phyloP scores from a whole-genome alignment of 2,797 vertebrate species.

The Sebastes wilsoni region DNA sequence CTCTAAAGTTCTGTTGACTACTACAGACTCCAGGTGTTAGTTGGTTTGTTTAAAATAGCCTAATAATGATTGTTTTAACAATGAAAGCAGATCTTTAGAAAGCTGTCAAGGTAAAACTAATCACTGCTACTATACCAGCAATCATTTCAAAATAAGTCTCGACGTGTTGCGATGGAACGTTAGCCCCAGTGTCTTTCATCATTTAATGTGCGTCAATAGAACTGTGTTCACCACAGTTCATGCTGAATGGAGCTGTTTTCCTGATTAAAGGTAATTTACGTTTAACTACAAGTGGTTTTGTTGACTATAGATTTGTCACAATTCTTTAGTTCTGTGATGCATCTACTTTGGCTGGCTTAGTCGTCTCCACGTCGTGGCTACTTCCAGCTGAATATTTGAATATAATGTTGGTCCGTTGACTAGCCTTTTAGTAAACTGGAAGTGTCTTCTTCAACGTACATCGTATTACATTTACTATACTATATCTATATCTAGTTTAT shows the following conservation, averaged over 20 bases:
- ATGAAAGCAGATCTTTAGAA: conserved; percentile 1
- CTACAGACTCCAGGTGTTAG: neutral
- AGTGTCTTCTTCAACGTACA: neutral
- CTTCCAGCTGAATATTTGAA: neutral
- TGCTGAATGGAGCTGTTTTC: neutral
- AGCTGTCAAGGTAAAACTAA: conserved; percentile 35
- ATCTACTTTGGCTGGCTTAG: neutral
- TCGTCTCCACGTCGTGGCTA: neutral
- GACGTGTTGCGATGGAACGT: neutral
- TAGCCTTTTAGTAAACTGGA: neutral
- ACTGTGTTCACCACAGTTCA: neutral
- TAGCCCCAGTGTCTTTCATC: neutral
- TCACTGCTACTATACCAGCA: neutral
- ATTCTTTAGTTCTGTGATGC: too few relatives aligned
- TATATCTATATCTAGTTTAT: neutral
- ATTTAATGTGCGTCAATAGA: neutral
- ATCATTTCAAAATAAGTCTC: conserved; percentile 63
- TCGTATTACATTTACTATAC: neutral
- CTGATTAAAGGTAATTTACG: neutral
- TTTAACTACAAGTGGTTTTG: neutral
- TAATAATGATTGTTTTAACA: neutral
- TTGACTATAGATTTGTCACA: neutral
- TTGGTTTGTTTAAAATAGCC: neutral
- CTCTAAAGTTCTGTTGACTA: neutral
- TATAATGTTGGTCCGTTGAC: neutral